Evolutionary conservation across 2,888 invertebrate species (phyloP).

Genomic region (Tromatobia lineatoria): DNA sequence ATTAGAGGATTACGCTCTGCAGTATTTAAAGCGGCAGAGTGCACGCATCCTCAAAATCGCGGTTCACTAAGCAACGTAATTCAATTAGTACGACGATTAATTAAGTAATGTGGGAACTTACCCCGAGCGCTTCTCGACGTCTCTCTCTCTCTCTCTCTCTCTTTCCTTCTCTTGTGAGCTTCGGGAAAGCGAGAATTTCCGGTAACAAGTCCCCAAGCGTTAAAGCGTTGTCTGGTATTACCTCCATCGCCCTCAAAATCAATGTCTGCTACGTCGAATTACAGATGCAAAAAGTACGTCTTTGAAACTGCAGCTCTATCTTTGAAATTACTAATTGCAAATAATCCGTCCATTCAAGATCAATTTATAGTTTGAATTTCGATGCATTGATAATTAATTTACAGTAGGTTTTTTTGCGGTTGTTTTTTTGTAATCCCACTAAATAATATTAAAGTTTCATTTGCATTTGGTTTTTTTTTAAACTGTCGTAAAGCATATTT

Average conservation of each 20-base stretch:
- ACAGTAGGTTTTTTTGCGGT: no score
- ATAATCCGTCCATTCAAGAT: no score
- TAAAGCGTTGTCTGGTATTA: conserved; percentile 23
- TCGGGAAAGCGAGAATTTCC: conserved; percentile 37
- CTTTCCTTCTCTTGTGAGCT: neutral
- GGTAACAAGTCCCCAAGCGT: conserved; percentile 37
- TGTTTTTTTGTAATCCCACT: no score
- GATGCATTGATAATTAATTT: no score
- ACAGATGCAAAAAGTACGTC: neutral
- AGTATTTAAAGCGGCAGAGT: conserved; percentile 33
- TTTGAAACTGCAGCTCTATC: neutral
- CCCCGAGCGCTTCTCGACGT: conserved; percentile 29
- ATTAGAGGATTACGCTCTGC: neutral
- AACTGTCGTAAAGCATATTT: neutral
- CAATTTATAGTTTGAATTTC: no score
- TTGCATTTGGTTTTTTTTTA: no score
- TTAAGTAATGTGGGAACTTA: conserved; percentile 78
- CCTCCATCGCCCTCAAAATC: conserved; percentile 30
- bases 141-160: neutral
- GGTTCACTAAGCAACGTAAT: conserved; percentile 79
- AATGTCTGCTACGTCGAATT: conserved; percentile 21
- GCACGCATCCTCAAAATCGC: conserved; percentile 64
- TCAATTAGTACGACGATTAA: conserved; percentile 81
- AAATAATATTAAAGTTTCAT: no score
- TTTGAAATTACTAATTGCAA: no score